Conservation (phyloP, 2,113 vertebrate genomes). For the Sinocyclocheilus rhinocerous region DNA sequence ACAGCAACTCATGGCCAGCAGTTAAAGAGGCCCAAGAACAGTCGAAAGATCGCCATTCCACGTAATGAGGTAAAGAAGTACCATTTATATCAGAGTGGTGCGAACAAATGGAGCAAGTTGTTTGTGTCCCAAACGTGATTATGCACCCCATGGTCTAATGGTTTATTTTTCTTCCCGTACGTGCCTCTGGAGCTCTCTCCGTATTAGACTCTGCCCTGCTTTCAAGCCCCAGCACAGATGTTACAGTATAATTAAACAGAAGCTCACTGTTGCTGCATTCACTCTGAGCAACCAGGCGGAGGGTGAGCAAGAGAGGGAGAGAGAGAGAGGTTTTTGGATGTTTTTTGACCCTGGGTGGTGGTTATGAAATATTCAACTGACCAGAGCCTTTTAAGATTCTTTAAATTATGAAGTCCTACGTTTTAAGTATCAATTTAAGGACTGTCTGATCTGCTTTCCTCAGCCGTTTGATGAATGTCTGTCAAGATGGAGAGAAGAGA, state of each 20-base stretch:
- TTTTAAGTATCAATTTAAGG: conserved; percentile 49
- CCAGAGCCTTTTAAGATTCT: conserved; percentile 43
- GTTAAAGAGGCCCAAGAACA: background rate
- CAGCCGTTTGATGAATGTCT: conserved; percentile 11
- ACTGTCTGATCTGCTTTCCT: conserved; percentile 34
- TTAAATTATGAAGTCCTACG: conserved; percentile 10
- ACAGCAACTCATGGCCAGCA: background rate
- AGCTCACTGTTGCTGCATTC: conserved; percentile 36
- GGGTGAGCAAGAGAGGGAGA: background rate
- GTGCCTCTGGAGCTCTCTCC: conserved; percentile 23
- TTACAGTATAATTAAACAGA: conserved; percentile 59
- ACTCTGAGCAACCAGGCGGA: conserved; percentile 21
- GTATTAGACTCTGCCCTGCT: conserved; percentile 44
- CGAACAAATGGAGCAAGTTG: conserved; percentile 40
- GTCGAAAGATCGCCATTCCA: background rate
- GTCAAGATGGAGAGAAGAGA: conserved; percentile 20
- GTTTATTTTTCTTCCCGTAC: conserved; percentile 29
- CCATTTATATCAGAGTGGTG: conserved; percentile 19
- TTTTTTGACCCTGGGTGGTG: conserved; percentile 39
- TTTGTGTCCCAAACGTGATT: conserved; percentile 38
- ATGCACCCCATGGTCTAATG: conserved; percentile 44
- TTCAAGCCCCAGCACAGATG: conserved; percentile 52
- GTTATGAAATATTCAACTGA: conserved; percentile 54
- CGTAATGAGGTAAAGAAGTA: conserved; percentile 17
- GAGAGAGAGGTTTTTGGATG: background rate